phyloP scores from a whole-genome alignment of 2,888 invertebrate species.

The Amitus sp. region DNA sequence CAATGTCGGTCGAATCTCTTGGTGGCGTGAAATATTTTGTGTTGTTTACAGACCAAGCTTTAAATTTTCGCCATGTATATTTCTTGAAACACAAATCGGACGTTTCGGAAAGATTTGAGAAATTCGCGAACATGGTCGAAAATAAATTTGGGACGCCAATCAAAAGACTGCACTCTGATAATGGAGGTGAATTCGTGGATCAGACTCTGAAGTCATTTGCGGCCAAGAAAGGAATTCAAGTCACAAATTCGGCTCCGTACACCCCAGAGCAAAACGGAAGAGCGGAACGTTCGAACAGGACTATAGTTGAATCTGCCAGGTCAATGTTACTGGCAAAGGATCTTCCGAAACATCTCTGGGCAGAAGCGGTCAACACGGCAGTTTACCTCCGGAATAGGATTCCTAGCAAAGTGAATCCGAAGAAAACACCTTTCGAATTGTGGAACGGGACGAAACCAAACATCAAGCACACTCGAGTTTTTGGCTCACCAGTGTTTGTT shows the following conservation, averaged over 20 bases:
- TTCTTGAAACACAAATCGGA: slow-evolving; percentile 35
- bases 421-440: slow-evolving; percentile 45
- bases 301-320: slow-evolving; percentile 16
- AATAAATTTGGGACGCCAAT: slow-evolving; percentile 10
- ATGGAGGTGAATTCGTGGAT: slow-evolving; percentile 20
- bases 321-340: slow-evolving; percentile 10
- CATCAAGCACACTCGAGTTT: slow-evolving; percentile 42
- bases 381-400: slow-evolving; percentile 42
- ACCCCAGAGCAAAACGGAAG: slow-evolving; percentile 22
- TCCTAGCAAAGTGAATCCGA: slow-evolving; percentile 40
- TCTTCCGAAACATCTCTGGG: slow-evolving; percentile 33
- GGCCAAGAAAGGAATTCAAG: slow-evolving; percentile 11
- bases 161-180: slow-evolving; percentile 15
- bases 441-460: slow-evolving; percentile 41
- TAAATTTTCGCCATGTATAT: slow-evolving; percentile 26
- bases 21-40: slow-evolving; percentile 34
- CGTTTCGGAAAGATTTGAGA: slow-evolving; percentile 23
- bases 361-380: slow-evolving; percentile 42
- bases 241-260: slow-evolving; percentile 16
- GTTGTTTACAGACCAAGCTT: slow-evolving; percentile 38
- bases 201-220: slow-evolving; percentile 9
- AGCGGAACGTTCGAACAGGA: slow-evolving; percentile 16
- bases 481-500: slow-evolving; percentile 27
- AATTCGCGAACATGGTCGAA: slow-evolving; percentile 30
- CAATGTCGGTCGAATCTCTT: slow-evolving; percentile 28